Evolutionary conservation across 2,888 invertebrate genomes (phyloP), one percentile per base, ranked within the genome.

Genomic region (Bibio marci): DNA sequence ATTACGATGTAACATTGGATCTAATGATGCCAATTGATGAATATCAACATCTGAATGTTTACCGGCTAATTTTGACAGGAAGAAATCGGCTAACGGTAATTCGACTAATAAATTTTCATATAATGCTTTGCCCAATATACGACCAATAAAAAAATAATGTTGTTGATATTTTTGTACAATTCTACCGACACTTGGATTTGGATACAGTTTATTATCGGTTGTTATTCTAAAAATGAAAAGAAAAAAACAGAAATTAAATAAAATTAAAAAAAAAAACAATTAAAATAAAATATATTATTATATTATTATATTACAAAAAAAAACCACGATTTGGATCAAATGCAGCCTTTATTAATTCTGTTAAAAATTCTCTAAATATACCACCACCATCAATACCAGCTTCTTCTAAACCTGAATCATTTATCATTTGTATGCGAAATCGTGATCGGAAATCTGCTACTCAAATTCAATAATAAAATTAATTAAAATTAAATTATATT

Each of bases 361-460:
- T 82, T 3, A 97, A 67, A 57, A 97, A 97, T 59, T 98, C 98
- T 35, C 95, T 71, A 55, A 94, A 92, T 12, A 98, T 73, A 1
- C 97, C 97, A 2, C 97, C 97, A 3, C 97, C 97, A 57, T 98
- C 98, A 3, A 97, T 86, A 0, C 97, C 98, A 0, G 90, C 90
- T 59, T 98, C 97, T 50, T 90, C 86, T 12, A 90, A 66, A 0
- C 95, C 97, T 2, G 83, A 80, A 41, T 77, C 77, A 52, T 94
- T 97, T 33, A 91, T 77, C 48, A 95, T 67, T 52, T 90, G 88
- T 4, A 95, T 86, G 35, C 91, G 70, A 55, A 95, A 76, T 52
- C 81, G 81, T 43, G 81, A 65, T 45, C 86, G 76, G 50, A 95
- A 58, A 55, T 92, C 87, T 0, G 87, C 81, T 53, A 90, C 92